Evolutionary conservation across 2,113 vertebrate genomes (phyloP), one percentile per base, ranked within the genome.

Genomic region (Cryptomyrus ogoouensis): DNA sequence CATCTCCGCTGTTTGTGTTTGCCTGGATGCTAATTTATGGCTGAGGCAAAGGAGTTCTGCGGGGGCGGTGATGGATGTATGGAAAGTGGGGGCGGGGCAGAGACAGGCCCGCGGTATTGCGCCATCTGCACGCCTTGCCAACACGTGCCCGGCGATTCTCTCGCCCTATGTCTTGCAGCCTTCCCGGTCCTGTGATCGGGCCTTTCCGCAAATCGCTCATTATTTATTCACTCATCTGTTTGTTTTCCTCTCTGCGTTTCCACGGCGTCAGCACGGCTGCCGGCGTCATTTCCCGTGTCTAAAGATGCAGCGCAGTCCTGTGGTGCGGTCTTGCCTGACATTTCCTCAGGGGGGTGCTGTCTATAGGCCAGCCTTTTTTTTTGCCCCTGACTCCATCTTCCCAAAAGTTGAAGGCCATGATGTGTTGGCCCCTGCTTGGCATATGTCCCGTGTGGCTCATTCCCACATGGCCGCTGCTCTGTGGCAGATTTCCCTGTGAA

Each of bases 91-190:
- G 85, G 85, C 31, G 85, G 66, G 89, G 77, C 21, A 24, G 35
- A 89, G 88, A 27, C 35, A 19, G 49, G 9, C 89, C 52, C 42
- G 80, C 80, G 83, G 56, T 89, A 84, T 85, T 58, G 89, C 21
- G 56, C 91, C 91, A 92, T 92, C 92, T 93, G 92, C 90, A 91
- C 89, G 90, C 24, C 91, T 52, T 56, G 39, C 66, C 49, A 15
- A 10, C 52, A 77, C 13, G 35, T 62, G 87, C 35, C 15, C 39
- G 42, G 90, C 21, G 46, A 24, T 86, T 47, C 83, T 13, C 83
- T 15, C 46, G 10, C n/a, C 62, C 62, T 27, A 6, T 5, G 83
- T 86, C n/a, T 15, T 27, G n/a, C 24, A n/a, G 83, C 46, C 47
- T 24, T 86, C 47, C 24, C 24, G 46, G 83, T 13, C 47, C 47